Base-by-base conservation (phyloP, 30 jellyfish, hydroid and myxozoan genomes). In the Rhopilema esculentum region DNA sequence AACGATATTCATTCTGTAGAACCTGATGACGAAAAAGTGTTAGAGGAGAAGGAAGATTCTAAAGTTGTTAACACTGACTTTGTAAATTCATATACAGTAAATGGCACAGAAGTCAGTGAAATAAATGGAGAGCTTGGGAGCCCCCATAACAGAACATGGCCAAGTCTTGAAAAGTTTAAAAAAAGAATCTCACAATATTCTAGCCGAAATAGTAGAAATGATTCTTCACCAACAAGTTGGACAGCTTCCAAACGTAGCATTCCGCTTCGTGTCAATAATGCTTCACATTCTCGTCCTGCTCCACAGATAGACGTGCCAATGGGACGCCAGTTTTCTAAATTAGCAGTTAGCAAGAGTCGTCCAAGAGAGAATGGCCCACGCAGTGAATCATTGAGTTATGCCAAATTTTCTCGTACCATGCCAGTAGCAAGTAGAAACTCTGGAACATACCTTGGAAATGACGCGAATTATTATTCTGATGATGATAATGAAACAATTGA, bases 121-220 rank as follows among this genome's bases (percentile, higher is more conserved):
- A 12, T 84, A 0, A 24, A 48, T 8, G 88, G 20, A 2, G 84
- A 78, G 66, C 51, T 29, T 25, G 9, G 63, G 77, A 71, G 19
- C 64, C 30, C 69, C 29, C 94, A 85, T 61, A 85, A 85, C 80
- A 73, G 88, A 74, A 85, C 94, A 0, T 85, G 94, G 94, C 94
- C 94, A 17, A 85, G 94, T 30, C 27, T 85, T 16, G 94, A 85
- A 28, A 24, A 79, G 51, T 32, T 51, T 49, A 85, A 65, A 31
- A 32, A 62, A 78, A 73, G 84, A 40, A 31, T 77, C 25, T 57
- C 33, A 17, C 32, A 27, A 22, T 27, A 49, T 8, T 27, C 64
- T 33, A 49, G 66, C 25, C 70, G 31, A 22, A 26, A 71, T 1
- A 51, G n/a, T 9, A 23, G 63, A 22, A 84, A 48, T 17, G 40